phyloP scores from a whole-genome alignment of 2,113 vertebrate genomes.

The Myrmecobius fasciatus region DNA sequence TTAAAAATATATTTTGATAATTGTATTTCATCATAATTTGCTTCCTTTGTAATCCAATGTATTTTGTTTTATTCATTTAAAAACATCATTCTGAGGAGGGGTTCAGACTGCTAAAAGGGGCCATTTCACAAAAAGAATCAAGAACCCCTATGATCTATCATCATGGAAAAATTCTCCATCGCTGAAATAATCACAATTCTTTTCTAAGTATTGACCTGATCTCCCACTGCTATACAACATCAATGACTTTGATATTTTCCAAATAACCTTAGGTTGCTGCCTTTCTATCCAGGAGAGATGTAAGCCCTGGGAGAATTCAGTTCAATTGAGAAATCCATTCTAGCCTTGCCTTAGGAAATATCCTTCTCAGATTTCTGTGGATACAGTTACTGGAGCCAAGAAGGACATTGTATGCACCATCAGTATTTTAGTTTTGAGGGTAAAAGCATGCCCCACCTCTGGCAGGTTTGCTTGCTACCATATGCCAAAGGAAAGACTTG shows the following conservation, averaged over 20 bases:
- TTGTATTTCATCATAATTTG: background rate
- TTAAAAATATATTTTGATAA: background rate
- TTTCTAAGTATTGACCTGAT: background rate
- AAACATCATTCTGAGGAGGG: background rate
- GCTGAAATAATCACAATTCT: background rate
- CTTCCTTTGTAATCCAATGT: background rate
- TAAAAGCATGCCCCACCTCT: background rate
- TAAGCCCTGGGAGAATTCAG: background rate
- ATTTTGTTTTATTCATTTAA: background rate
- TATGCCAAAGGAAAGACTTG: background rate
- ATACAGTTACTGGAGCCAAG: background rate
- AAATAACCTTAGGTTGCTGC: background rate
- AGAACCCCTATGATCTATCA: background rate
- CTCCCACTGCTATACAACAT: background rate
- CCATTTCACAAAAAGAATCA: background rate
- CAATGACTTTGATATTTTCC: background rate
- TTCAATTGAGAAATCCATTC: background rate
- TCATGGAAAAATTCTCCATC: background rate
- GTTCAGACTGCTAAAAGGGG: background rate
- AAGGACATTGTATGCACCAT: background rate
- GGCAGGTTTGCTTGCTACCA: background rate
- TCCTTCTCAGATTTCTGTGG: constrained; percentile 22
- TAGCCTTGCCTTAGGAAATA: background rate
- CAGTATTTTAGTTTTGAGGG: constrained; percentile 14
- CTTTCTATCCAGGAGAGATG: background rate